phyloP scores from a whole-genome alignment of 1,140 invertebrate genomes.

The Epicauta chinensis region DNA sequence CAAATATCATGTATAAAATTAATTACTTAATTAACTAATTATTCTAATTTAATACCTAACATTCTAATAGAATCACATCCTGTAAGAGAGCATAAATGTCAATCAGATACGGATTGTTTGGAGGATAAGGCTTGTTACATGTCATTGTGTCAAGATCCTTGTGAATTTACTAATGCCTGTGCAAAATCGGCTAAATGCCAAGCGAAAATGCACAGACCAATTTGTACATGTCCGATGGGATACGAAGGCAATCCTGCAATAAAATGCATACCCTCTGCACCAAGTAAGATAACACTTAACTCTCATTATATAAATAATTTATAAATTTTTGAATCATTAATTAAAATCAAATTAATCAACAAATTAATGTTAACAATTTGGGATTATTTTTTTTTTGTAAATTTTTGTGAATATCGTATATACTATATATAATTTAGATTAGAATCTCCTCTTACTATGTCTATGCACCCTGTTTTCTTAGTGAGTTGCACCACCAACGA shows the following conservation, averaged over 20 bases:
- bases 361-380: constrained; percentile 1
- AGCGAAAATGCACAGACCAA: constrained; percentile 66
- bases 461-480: constrained; percentile 43
- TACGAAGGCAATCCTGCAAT: constrained; percentile 69
- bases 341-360: constrained; percentile 11
- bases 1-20: constrained; percentile 3
- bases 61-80: constrained; percentile 54
- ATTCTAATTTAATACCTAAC: constrained; percentile 29
- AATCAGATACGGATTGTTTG: constrained; percentile 67
- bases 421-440: constrained; percentile 24
- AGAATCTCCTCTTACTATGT: constrained; percentile 40
- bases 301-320: constrained; percentile 17
- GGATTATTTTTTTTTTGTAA: constrained; percentile 5
- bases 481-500: constrained; percentile 74
- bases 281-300: constrained; percentile 55
- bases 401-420: constrained; percentile 26
- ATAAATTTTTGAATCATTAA: constrained; percentile 5
- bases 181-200: constrained; percentile 63
- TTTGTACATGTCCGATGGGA: constrained; percentile 67
- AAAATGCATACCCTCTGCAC: constrained; percentile 61
- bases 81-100: constrained; percentile 60
- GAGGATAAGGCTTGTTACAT: constrained; percentile 68
- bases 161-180: constrained; percentile 67
- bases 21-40: constrained; percentile 22
- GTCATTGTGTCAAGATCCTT: constrained; percentile 65